Conservation (phyloP, 2,888 invertebrate genomes). For the Papilio elwesi region DNA sequence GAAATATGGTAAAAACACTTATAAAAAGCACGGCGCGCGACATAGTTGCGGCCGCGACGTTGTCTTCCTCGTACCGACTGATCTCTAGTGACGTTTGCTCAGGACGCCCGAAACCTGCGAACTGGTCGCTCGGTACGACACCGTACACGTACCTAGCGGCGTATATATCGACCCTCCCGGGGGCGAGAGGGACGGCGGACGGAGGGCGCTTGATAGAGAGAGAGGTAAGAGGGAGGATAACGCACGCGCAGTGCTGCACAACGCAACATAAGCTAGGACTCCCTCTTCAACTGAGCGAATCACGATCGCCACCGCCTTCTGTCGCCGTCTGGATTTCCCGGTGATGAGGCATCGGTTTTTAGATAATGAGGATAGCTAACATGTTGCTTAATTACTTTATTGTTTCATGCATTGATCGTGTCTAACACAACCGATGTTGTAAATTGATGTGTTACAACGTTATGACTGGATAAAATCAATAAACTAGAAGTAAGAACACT, state of each 20-base stretch:
- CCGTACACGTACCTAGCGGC: conserved; percentile 78
- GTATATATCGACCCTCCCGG: conserved; percentile 82
- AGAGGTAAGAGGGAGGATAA: conserved; percentile 67
- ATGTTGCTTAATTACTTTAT: conserved; percentile 29
- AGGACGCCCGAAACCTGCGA: conserved; percentile 79
- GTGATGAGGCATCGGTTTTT: conserved; percentile 75
- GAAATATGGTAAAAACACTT: conserved; percentile 85
- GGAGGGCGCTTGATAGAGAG: conserved; percentile 52
- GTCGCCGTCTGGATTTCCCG: conserved; percentile 79
- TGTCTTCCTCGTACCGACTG: conserved; percentile 66
- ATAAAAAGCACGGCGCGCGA: conserved; percentile 85
- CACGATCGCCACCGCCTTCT: conserved; percentile 77
- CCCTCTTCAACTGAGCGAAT: conserved; percentile 66
- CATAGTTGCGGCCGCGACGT: conserved; percentile 82
- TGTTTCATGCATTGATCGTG: conserved; percentile 13
- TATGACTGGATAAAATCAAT: conserved; percentile 7
- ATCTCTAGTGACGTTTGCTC: conserved; percentile 68
- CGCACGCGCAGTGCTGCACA: conserved; percentile 76
- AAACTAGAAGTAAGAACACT: not conserved
- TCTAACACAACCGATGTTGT: not conserved
- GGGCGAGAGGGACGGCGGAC: conserved; percentile 62
- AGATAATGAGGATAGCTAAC: conserved; percentile 27
- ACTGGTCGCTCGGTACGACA: conserved; percentile 73
- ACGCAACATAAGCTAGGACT: conserved; percentile 62
- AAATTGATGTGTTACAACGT: not conserved